Evolutionary conservation across 2,888 invertebrate species (phyloP).

Genomic region (Neoscelio sp.): DNA sequence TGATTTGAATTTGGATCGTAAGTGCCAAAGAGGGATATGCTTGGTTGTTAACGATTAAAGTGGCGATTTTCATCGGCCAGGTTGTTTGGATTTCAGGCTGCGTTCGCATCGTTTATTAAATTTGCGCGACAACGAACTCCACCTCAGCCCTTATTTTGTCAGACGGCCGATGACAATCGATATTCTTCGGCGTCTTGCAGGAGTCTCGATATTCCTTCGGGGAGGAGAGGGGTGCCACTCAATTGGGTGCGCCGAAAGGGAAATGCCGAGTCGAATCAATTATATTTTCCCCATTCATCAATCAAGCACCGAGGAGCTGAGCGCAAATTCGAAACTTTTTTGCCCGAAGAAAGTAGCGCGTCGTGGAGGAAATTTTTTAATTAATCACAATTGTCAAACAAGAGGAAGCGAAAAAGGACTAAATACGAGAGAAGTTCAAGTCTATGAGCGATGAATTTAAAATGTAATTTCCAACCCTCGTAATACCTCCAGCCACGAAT

Average conservation of each 20-base stretch:
- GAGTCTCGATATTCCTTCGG: slow-evolving; percentile 2
- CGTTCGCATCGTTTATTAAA: background rate
- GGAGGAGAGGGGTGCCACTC: background rate
- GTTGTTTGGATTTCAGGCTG: too few species aligned
- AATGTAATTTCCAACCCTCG: slow-evolving; percentile 78
- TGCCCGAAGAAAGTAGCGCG: background rate
- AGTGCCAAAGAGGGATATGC: too few species aligned
- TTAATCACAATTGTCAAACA: background rate
- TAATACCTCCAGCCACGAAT: too few species aligned
- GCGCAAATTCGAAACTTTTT: slow-evolving; percentile 4
- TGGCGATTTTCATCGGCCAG: too few species aligned
- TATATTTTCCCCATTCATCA: background rate
- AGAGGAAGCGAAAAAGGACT: background rate
- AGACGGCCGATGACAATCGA: slow-evolving; percentile 3
- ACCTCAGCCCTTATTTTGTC: slow-evolving; percentile 3
- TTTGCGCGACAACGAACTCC: background rate
- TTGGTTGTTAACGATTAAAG: too few species aligned
- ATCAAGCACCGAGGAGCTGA: background rate
- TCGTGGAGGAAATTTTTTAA: background rate
- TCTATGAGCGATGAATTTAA: slow-evolving; percentile 78
- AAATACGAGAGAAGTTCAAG: slow-evolving; percentile 28
- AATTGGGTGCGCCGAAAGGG: slow-evolving; percentile 6
- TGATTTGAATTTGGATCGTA: background rate
- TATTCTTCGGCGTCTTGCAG: slow-evolving; percentile 1
- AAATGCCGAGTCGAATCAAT: background rate